Evolutionary conservation across 2,888 invertebrate genomes (phyloP), one percentile per base, ranked within the genome.

Genomic region (Agonopterix arenella): DNA sequence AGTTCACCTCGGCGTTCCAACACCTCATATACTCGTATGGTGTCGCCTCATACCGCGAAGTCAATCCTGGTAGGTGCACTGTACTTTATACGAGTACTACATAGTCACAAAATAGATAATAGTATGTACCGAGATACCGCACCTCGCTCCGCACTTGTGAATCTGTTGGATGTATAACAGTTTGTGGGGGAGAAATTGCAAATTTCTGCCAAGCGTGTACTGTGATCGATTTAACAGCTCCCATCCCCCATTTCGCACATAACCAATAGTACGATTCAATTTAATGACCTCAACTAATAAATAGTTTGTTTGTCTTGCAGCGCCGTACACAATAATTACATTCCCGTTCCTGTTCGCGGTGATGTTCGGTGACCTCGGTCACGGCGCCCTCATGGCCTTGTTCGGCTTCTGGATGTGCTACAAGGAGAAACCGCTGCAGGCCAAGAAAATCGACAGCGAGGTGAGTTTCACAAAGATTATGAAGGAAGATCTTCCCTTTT

Each of bases 301-400:
- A 40, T 9, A n/a, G n/a, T 40, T 40, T 40, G 40, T 40, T 40
- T 40, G n/a, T n/a, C n/a, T n/a, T 51, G 4, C 80, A 91, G 96
- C 98, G 0, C 97, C 97, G 0, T 99, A 97, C 84, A 97, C 98
- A 0, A 97, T 98, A 62, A 97, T 99, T 52, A 98, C 98, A 7
- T 99, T 99, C 82, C 98, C 98, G 51, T 99, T 99, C 89, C 89
- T 99, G 70, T 99, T 99, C 84, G 97, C 97, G 60, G 95, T 99
- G 61, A 99, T 99, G 98, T 99, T 99, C 89, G 98, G 99, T n/a
- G 99, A 99, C 89, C 90, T 95, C 54, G 99, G 99, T 0, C 99
- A 99, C 81, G 98, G 98, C 51, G 85, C 95, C 0, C 89, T 99
- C 47, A 97, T 99, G 97, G 93, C 96, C 46, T 76, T 93, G 8